phyloP scores from a whole-genome alignment of 2,797 vertebrate species.

The Anguilla anguilla region DNA sequence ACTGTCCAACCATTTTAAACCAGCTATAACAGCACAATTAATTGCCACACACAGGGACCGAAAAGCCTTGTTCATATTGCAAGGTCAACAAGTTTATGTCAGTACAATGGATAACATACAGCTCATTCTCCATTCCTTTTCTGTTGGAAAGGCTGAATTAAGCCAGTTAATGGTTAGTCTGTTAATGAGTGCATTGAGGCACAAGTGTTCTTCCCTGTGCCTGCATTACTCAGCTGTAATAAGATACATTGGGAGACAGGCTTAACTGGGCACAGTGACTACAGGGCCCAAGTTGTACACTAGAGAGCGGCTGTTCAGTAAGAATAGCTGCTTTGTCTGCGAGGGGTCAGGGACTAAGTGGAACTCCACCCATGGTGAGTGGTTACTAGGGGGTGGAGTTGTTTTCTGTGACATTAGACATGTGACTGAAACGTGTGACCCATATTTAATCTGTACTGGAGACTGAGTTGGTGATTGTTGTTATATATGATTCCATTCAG shows the following conservation, averaged over 20 bases:
- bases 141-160: neutral
- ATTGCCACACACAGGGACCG: neutral
- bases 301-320: neutral
- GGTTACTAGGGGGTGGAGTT: neutral
- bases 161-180: slow-evolving; percentile 29
- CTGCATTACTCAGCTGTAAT: slow-evolving; percentile 11
- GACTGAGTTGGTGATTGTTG: slow-evolving; percentile 4
- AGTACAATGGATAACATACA: neutral
- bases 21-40: neutral
- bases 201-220: slow-evolving; percentile 22
- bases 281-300: neutral
- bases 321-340: neutral
- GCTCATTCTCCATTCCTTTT: neutral
- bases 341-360: neutral
- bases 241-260: slow-evolving; percentile 13
- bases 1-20: neutral
- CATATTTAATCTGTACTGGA: neutral
- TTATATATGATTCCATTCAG: neutral
- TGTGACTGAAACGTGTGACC: neutral
- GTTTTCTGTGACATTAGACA: slow-evolving; percentile 11
- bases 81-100: neutral
- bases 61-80: neutral
- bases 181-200: slow-evolving; percentile 27
- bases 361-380: neutral
- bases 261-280: slow-evolving; percentile 9